Evolutionary conservation across 2,113 vertebrate genomes (phyloP).

Genomic region (Herpailurus yagouaroundi): DNA sequence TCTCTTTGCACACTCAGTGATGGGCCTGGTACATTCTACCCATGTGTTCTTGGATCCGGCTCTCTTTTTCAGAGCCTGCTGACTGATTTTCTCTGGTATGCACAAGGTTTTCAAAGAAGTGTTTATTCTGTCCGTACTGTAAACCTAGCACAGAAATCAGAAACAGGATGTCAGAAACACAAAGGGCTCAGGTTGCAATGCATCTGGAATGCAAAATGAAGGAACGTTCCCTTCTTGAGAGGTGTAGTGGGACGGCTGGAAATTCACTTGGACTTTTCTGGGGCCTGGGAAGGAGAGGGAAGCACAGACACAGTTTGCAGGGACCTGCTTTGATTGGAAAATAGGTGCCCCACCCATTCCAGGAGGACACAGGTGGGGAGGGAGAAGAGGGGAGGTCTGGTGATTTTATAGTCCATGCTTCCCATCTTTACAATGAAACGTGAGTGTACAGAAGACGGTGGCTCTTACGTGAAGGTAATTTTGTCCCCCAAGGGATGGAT

Average conservation of each 20-base stretch:
- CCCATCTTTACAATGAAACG: background rate
- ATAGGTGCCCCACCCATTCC: background rate
- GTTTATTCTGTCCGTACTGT: background rate
- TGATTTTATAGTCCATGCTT: background rate
- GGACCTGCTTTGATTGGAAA: background rate
- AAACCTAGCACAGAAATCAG: background rate
- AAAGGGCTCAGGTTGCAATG: constrained; percentile 51
- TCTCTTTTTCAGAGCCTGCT: background rate
- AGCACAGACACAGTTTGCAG: background rate
- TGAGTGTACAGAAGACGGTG: too few relatives aligned
- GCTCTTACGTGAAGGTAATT: background rate
- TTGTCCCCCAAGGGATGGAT: background rate
- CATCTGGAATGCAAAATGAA: constrained; percentile 24
- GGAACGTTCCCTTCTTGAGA: background rate
- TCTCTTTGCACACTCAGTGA: background rate
- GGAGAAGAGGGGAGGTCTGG: background rate
- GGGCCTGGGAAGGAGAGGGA: background rate
- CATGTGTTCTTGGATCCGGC: background rate
- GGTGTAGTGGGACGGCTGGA: background rate
- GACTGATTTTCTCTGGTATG: constrained; percentile 40
- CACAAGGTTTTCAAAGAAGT: constrained; percentile 25
- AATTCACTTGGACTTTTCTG: constrained; percentile 16
- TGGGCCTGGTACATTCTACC: background rate
- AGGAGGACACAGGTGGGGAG: background rate
- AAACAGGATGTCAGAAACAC: constrained; percentile 54